Evolutionary conservation across 2,113 vertebrate genomes (phyloP).

Genomic region (Callopanchax toddi): DNA sequence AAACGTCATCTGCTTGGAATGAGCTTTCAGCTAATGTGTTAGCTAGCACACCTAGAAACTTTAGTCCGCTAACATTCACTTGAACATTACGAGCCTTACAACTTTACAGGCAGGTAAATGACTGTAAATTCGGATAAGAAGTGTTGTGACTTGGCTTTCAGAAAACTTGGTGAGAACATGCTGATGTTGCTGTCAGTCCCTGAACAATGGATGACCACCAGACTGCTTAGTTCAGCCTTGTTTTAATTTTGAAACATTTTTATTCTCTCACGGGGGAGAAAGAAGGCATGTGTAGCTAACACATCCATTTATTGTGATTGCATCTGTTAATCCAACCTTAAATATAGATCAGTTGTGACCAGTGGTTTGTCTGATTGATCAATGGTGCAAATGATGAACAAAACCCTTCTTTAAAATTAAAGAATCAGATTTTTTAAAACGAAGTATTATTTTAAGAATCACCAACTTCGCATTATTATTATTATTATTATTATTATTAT

Average conservation of each 20-base stretch:
- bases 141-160: not conserved
- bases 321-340: not conserved
- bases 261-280: not conserved
- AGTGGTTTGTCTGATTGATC: not conserved
- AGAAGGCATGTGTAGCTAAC: not conserved
- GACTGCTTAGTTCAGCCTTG: not conserved
- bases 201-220: conserved; percentile 2
- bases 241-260: not conserved
- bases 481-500: too few species aligned
- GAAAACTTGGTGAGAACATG: not conserved
- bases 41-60: conserved; percentile 23
- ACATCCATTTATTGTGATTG: conserved; percentile 22
- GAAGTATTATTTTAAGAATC: too few species aligned
- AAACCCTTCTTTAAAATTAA: too few species aligned
- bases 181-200: conserved; percentile 1
- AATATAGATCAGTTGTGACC: not conserved
- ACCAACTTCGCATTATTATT: too few species aligned
- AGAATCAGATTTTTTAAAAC: too few species aligned
- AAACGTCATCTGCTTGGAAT: conserved; percentile 63
- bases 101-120: not conserved
- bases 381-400: not conserved
- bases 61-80: conserved; percentile 11
- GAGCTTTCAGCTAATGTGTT: conserved; percentile 45
- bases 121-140: not conserved
- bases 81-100: not conserved